These are phyloP conservation scores for Pipistrellus pygmaeus DNA, from an alignment of 2,797 vertebrate species.

Conservation along the genomic window DNA sequence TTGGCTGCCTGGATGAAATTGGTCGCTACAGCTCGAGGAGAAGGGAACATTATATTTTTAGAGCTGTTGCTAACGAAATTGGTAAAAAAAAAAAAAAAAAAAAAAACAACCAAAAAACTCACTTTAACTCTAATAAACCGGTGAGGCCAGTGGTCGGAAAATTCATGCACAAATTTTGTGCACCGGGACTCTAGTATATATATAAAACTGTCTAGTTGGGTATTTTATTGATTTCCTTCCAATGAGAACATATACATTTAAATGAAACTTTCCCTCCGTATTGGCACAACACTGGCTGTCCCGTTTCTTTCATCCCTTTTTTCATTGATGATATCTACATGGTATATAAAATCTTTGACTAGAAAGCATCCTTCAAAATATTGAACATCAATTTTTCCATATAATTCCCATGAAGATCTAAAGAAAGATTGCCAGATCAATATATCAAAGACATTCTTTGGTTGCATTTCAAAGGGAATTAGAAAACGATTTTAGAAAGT, in stretches of 20 bases:
- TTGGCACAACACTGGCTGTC: background rate
- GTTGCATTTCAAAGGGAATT: background rate
- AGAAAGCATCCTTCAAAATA: constrained; percentile 63
- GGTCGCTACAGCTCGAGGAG: background rate
- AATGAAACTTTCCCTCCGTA: background rate
- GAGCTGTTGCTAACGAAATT: background rate
- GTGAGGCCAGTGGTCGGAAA: background rate
- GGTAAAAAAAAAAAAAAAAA: background rate
- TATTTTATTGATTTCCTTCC: constrained; percentile 51
- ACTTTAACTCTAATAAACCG: background rate
- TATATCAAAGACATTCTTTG: constrained; percentile 48
- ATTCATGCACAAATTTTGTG: too few relatives aligned
- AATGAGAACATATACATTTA: background rate
- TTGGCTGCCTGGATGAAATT: constrained; percentile 17
- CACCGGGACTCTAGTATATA: background rate
- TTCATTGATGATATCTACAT: constrained; percentile 53
- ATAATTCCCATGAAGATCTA: constrained; percentile 53
- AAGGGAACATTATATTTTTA: background rate
- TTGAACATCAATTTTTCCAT: constrained; percentile 46
- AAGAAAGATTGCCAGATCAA: background rate
- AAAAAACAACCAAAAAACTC: background rate
- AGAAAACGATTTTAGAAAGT: background rate
- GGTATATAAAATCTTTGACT: constrained; percentile 36
- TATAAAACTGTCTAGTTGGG: constrained; percentile 8
- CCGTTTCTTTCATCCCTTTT: background rate